Evolutionary conservation across 1,140 invertebrate genomes (phyloP), one percentile per base, ranked within the genome.

Genomic region (Drosophila yakuba): DNA sequence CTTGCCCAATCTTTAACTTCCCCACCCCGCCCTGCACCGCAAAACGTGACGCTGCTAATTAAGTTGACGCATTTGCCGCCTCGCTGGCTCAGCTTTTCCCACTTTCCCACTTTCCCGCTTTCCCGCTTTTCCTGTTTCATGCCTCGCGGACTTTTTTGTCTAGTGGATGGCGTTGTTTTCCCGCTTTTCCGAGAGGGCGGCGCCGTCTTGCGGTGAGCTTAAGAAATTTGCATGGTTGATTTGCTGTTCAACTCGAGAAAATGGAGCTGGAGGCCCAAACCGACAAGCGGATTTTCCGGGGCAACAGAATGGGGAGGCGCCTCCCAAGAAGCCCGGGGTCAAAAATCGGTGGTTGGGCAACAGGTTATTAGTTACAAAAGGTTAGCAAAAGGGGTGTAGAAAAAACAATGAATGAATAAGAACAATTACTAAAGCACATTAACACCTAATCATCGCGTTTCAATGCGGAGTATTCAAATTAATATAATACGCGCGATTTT

Each of bases 41-140:
- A 69, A 84, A 80, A 88, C 84, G 84, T 88, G 84, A 89, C 84
- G 84, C 80, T 80, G 84, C 84, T 88, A 88, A 88, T 88, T 88
- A 88, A 88, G 84, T 88, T 88, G 84, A 88, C 84, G 84, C 84
- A 89, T 84, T 84, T 83, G 67, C 72, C 72, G 75, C 71, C 76
- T 82, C 58, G 71, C 80, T 78, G 78, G 32, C 74, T 77, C 60
- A 47, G 54, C 55, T 39, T 39, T 44, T 44, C 48, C 35, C 32
- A 25, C 58, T 28, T 35, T 23, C 44, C 58, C 47, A 43, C 55
- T 72, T 45, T 41, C 35, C 23, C 23, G 23, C 23, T 36, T 50
- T 44, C 68, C 25, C 25, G 48, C 43, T 41, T 48, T 48, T 39
- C 80, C 77, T 67, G 15, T 55, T 55, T 35, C 50, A 36, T 80